Percentiles rank a stretch among this genome's conserved stretches.
These are phyloP conservation scores for Synanthedon myopaeformis DNA, from an alignment of 2,888 invertebrate genomes.

Conservation along the genomic window DNA sequence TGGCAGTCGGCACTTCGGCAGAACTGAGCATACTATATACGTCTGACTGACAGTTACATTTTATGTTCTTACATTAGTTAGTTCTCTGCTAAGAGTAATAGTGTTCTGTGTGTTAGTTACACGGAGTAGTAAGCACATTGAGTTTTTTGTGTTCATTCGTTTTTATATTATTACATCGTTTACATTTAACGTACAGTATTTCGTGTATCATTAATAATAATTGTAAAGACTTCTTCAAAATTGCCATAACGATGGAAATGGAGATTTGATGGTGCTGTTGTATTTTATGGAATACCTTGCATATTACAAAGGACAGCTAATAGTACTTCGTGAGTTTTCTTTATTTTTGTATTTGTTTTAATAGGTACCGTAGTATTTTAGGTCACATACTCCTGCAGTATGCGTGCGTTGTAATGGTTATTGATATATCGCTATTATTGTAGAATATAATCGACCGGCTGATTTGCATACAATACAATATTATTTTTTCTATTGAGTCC, in stretches of 20 bases:
- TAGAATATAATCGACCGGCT: slow-evolving; percentile 45
- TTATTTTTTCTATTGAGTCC: not conserved
- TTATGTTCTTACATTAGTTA: too few species aligned
- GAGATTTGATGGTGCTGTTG: slow-evolving; percentile 28
- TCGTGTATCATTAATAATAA: slow-evolving; percentile 6
- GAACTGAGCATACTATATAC: too few species aligned
- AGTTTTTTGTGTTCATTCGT: not conserved
- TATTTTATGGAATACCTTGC: slow-evolving; percentile 53
- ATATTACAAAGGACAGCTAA: slow-evolving; percentile 37
- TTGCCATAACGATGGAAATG: slow-evolving; percentile 30
- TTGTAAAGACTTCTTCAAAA: slow-evolving; percentile 12
- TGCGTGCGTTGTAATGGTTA: slow-evolving; percentile 31
- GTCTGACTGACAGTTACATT: too few species aligned
- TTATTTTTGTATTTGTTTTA: slow-evolving; percentile 25
- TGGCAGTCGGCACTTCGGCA: too few species aligned
- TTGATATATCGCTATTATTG: slow-evolving; percentile 36
- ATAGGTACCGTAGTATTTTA: slow-evolving; percentile 17
- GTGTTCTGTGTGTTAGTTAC: too few species aligned
- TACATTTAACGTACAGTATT: not conserved
- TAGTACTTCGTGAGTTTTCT: slow-evolving; percentile 35
- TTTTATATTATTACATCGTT: not conserved
- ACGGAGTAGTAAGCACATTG: not conserved
- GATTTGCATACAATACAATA: slow-evolving; percentile 66
- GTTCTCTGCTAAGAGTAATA: too few species aligned
- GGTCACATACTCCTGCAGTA: slow-evolving; percentile 29